Evolutionary conservation across 2,888 invertebrate genomes (phyloP).

Genomic region (Pedicia rivosa): DNA sequence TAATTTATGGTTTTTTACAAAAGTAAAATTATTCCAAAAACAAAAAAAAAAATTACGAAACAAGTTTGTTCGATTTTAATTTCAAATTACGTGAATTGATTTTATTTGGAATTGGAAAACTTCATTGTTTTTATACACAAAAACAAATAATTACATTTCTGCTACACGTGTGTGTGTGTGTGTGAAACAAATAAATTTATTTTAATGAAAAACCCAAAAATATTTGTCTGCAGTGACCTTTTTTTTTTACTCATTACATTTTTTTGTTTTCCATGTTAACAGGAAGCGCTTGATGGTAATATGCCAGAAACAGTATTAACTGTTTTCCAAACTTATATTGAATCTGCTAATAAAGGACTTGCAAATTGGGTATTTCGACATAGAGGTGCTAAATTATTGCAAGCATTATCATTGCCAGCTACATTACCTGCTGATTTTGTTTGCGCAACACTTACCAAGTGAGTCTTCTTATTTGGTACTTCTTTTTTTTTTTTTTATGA

Average conservation of each 20-base stretch:
- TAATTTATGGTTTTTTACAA: too few species aligned
- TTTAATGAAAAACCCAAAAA: too few species aligned
- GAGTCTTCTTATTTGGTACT: constrained; percentile 29
- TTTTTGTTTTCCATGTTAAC: constrained; percentile 14
- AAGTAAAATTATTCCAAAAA: too few species aligned
- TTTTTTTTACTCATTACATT: constrained; percentile 10
- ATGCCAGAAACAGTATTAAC: constrained; percentile 81
- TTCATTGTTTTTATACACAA: too few species aligned
- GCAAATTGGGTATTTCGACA: constrained; percentile 82
- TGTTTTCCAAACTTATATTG: constrained; percentile 85
- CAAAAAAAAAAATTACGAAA: too few species aligned
- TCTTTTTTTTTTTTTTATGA: background rate
- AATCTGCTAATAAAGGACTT: constrained; percentile 79
- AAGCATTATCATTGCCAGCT: constrained; percentile 69
- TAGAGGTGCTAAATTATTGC: constrained; percentile 62
- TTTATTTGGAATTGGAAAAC: too few species aligned
- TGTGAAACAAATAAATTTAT: too few species aligned
- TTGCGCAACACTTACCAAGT: constrained; percentile 77
- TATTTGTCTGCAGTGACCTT: too few species aligned
- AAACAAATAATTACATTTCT: too few species aligned
- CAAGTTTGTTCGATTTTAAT: too few species aligned
- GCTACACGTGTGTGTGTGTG: too few species aligned
- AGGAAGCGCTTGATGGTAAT: constrained; percentile 77
- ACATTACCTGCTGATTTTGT: constrained; percentile 77
- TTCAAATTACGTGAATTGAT: too few species aligned